A percentile compares a stretch with the other conserved stretches of the same genome.
Evolutionary conservation across 2,888 invertebrate species (phyloP).

Genomic region (Ennomos fuscantarius): DNA sequence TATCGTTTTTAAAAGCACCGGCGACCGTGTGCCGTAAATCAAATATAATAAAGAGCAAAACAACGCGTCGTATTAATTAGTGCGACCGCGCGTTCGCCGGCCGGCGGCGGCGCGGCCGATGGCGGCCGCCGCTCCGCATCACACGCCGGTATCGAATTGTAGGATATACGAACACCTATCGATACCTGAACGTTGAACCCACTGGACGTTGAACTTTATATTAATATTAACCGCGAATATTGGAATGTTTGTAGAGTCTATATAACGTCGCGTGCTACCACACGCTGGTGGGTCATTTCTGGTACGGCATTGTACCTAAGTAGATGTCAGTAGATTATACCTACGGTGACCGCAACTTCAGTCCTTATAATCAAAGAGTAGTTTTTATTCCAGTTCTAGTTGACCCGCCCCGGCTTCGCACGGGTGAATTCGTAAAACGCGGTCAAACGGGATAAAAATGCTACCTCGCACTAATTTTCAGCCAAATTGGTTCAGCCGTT

Average conservation of each 20-base stretch:
- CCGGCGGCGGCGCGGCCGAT: conserved; percentile 17
- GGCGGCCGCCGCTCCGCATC: conserved; percentile 28
- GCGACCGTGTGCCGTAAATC: conserved; percentile 65
- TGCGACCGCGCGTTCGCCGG: conserved; percentile 43
- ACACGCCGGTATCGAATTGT: conserved; percentile 65
- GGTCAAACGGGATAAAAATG: too few relatives aligned
- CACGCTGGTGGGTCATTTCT: too few relatives aligned
- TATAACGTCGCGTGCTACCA: too few relatives aligned
- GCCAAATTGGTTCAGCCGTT: too few relatives aligned
- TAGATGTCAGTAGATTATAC: too few relatives aligned
- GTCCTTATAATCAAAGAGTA: too few relatives aligned
- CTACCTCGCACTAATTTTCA: too few relatives aligned
- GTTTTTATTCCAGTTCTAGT: too few relatives aligned
- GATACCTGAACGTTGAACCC: conserved; percentile 12
- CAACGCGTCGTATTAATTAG: conserved; percentile 75
- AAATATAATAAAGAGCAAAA: conserved; percentile 75
- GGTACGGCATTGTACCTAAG: background rate
- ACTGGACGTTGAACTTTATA: background rate
- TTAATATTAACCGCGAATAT: conserved; percentile 6
- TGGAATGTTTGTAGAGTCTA: background rate
- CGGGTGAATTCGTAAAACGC: too few relatives aligned
- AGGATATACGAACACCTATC: conserved; percentile 54
- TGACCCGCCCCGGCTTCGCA: too few relatives aligned
- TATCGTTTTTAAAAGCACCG: conserved; percentile 71
- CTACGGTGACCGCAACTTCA: too few relatives aligned